A percentile compares a stretch with the other conserved stretches of the same genome.
Conservation (phyloP, 1,140 invertebrate genomes). For the Alviniconcha marisindica region DNA sequence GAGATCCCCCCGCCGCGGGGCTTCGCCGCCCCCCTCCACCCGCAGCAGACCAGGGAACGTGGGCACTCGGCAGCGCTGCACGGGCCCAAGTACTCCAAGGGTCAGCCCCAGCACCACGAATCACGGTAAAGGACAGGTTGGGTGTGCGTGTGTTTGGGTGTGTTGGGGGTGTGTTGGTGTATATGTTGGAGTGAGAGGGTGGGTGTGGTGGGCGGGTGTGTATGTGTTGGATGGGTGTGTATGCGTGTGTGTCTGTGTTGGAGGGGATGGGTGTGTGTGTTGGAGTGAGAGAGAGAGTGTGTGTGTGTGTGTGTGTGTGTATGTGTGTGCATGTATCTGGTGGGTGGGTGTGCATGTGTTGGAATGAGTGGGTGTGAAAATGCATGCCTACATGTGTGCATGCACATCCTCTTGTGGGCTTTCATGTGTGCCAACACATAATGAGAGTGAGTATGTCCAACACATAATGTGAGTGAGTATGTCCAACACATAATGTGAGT, state of each 20-base stretch:
- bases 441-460: too few species aligned
- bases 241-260: too few species aligned
- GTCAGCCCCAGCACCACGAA: conserved; percentile 61
- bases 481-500: too few species aligned
- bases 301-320: not conserved
- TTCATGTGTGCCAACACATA: too few species aligned
- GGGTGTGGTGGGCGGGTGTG: not conserved
- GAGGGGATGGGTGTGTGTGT: not conserved
- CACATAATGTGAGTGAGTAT: too few species aligned
- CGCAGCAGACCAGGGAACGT: conserved; percentile 54
- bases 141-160: not conserved
- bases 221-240: too few species aligned
- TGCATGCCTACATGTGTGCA: too few species aligned
- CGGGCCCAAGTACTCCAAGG: conserved; percentile 63
- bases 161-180: not conserved
- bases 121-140: conserved; percentile 44
- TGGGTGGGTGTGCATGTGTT: too few species aligned
- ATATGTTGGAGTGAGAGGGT: not conserved
- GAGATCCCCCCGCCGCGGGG: conserved; percentile 62
- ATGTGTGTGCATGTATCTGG: not conserved
- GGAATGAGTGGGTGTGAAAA: too few species aligned
- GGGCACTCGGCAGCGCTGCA: conserved; percentile 51
- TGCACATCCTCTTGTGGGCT: too few species aligned
- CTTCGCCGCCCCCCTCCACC: conserved; percentile 68
- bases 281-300: not conserved